Base-by-base conservation (phyloP, 2,797 vertebrate species). In the Phrynocephalus vlangalii region DNA sequence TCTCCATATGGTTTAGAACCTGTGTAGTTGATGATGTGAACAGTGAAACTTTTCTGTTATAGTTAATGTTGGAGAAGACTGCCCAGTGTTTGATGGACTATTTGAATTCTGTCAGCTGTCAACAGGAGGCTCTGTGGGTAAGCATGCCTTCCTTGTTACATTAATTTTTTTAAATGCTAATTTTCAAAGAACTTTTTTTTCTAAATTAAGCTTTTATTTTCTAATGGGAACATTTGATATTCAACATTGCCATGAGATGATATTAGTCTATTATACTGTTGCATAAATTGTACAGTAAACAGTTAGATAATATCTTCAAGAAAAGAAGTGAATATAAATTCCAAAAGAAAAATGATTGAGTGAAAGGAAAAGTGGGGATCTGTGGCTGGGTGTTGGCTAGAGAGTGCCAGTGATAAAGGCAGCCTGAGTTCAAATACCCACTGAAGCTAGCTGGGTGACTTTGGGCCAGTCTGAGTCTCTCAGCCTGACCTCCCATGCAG, bases 61-160 rank as follows among this genome's bases (percentile, higher is more conserved):
- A 99, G 98, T 98, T 96, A 99, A 99, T 50, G 98, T 99, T 86
- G 98, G 98, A 83, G 98, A 99, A 94, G 98, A 99, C 93, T 98
- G 98, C 95, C 98, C 98, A 52, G 98, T 99, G n/a, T 99, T 99
- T 91, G 98, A 98, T 91, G 98, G 98, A 56, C 94, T 99, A 81
- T 99, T 98, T 96, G 98, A 98, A 91, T 99, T 99, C 94, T 99
- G 98, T 93, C 98, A 99, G 89, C 96, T 99, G 16, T 99, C 98
- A 56, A 97, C 98, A 50, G 98, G 98, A 81, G 98, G 98, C 48
- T 99, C 98, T 92, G 98, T 98, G 87, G 98, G 98, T 98, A 91
- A 97, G 97, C 96, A 30, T 44, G 75, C 20, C 5, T 63, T 86
- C 22, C 71, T 81, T 88, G 87, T 89, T 84, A 2, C 10, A 86